These are phyloP conservation scores for Coptotermes formosanus DNA, from an alignment of 1,140 invertebrate species.

Conservation along the genomic window DNA sequence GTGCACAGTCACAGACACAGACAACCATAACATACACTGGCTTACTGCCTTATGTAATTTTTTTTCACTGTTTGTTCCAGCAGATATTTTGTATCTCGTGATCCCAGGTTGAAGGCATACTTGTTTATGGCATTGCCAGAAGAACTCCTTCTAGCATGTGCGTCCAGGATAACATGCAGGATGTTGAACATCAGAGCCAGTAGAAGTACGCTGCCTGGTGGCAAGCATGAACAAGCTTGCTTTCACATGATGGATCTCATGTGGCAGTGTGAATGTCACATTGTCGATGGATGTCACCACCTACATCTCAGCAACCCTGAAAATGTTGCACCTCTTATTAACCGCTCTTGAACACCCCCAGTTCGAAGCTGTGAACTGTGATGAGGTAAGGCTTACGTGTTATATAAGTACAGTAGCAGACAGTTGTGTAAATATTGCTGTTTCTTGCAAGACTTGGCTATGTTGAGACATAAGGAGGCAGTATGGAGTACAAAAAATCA, in stretches of 20 bases:
- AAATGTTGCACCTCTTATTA: conserved; percentile 62
- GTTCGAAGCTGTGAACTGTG: not conserved
- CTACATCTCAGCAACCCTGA: conserved; percentile 78
- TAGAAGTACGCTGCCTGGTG: conserved; percentile 34
- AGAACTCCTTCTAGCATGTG: conserved; percentile 68
- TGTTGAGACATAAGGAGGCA: too few relatives aligned
- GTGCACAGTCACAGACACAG: too few relatives aligned
- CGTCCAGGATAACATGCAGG: conserved; percentile 67
- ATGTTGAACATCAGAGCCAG: conserved; percentile 75
- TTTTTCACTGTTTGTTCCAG: not conserved
- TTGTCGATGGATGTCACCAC: conserved; percentile 80
- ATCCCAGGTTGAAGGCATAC: conserved; percentile 57
- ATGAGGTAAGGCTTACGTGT: too few relatives aligned
- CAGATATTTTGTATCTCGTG: conserved; percentile 67
- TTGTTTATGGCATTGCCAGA: conserved; percentile 65
- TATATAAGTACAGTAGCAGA: too few relatives aligned
- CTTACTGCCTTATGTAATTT: conserved; percentile 37
- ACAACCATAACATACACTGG: too few relatives aligned
- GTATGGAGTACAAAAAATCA: too few relatives aligned
- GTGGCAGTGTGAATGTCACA: conserved; percentile 63
- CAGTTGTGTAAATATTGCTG: too few relatives aligned
- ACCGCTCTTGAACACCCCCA: conserved; percentile 50
- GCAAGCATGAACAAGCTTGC: conserved; percentile 54
- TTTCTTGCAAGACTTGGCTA: too few relatives aligned
- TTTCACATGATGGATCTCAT: conserved; percentile 63